Base-by-base conservation (phyloP, 2,888 invertebrate genomes). In the Leucophenga montana region DNA sequence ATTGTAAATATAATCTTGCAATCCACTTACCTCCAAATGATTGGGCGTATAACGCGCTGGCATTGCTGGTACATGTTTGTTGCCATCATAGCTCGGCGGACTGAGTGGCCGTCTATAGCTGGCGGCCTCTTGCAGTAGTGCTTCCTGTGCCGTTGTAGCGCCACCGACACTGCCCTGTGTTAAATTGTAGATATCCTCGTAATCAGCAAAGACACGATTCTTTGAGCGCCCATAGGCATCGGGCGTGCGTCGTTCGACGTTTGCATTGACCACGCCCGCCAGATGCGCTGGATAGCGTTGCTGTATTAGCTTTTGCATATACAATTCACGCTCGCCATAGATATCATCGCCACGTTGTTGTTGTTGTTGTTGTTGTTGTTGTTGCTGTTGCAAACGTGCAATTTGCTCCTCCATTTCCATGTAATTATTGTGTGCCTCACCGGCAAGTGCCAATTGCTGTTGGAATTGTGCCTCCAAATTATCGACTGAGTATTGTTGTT, bases 221-320 rank as follows among this genome's bases (percentile, higher is more conserved):
- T 90, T 91, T 1, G 94, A 92, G 73, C 94, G 90, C 0, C 95
- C 94, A 83, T 95, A 95, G 13, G 94, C 94, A 83, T 95, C 95
- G 0, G 95, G 95, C 0, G 95, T 95, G 76, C 95, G 90, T 77
- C 95, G 91, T 85, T 95, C 95, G 2, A 87, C 85, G 54, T 88
- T 88, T 5, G 85, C 80, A 72, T 85, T 27, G 4, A 27, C 27
- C 79, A 54, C 77, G 76, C 48, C 73, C 20, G 77, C 68, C 71
- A 86, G 72, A 9, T 84, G 80, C 16, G 78, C 76, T 3, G 80
- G 79, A 54, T 82, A 85, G 16, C 87, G 85, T 64, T 87, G 86
- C 50, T 88, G 87, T 75, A 87, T 84, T n/a, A 87, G 71, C 78
- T 87, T 87, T 68, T 88, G 88, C 87, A 89, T 86, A 68, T 89